Evolutionary conservation across 2,113 vertebrate species (phyloP).

Genomic region (Callionymus lyra): DNA sequence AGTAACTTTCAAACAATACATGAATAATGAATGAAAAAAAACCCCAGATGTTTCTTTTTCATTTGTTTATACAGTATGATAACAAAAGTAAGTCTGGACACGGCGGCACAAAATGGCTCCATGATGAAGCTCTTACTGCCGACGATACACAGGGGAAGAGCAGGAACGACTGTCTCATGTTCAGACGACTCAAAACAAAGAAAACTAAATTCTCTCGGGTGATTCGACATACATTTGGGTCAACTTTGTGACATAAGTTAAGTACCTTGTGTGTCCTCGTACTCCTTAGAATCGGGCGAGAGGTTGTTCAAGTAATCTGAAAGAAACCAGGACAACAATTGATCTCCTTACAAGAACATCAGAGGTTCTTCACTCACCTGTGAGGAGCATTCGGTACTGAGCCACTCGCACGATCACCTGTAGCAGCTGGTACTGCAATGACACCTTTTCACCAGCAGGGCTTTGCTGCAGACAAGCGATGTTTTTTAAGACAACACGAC

Average conservation of each 20-base stretch:
- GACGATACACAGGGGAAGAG: constrained; percentile 17
- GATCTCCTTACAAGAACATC: not conserved
- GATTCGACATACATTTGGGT: constrained; percentile 21
- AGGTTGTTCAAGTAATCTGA: constrained; percentile 98
- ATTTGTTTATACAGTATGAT: not conserved
- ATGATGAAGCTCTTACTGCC: constrained; percentile 41
- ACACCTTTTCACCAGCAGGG: constrained; percentile 57
- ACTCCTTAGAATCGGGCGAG: constrained; percentile 87
- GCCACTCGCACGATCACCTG: constrained; percentile 82
- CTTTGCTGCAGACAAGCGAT: constrained; percentile 65
- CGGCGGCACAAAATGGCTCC: constrained; percentile 2
- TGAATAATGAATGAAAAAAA: too few relatives aligned
- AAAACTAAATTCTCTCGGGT: constrained; percentile 40
- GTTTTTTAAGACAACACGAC: too few relatives aligned
- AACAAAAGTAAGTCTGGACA: constrained; percentile 4
- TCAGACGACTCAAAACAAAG: constrained; percentile 20
- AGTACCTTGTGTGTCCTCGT: constrained; percentile 89
- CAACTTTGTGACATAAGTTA: constrained; percentile 10
- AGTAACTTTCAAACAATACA: not conserved
- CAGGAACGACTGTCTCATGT: constrained; percentile 22
- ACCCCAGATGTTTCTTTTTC: too few relatives aligned
- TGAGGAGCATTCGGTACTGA: constrained; percentile 90
- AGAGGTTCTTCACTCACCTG: constrained; percentile 65
- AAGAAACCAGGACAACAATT: constrained; percentile 23
- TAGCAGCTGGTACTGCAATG: constrained; percentile 79